Evolutionary conservation across 1,140 invertebrate genomes (phyloP).

Genomic region (Brachionus asplanchnoidis): DNA sequence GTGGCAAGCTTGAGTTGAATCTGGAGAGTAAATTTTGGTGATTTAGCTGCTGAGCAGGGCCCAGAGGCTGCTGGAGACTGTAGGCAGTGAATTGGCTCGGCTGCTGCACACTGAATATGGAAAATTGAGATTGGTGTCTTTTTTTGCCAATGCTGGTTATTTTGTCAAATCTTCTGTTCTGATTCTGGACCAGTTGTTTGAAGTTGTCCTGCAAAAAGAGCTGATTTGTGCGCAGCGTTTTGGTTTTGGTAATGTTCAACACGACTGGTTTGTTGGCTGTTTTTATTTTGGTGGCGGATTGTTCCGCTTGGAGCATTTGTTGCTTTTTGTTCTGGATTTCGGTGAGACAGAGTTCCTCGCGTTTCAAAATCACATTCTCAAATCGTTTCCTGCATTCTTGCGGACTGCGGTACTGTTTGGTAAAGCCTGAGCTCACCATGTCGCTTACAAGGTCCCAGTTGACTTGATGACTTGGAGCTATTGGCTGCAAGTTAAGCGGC

Average conservation of each 20-base stretch:
- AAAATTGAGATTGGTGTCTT: background rate
- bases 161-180: background rate
- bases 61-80: background rate
- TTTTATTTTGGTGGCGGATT: slow-evolving; percentile 56
- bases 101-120: background rate
- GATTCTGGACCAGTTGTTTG: background rate
- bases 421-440: slow-evolving; percentile 69
- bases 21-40: background rate
- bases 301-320: slow-evolving; percentile 59
- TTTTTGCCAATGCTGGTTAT: slow-evolving; percentile 7
- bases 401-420: slow-evolving; percentile 74
- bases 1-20: background rate
- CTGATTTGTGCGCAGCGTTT: slow-evolving; percentile 70
- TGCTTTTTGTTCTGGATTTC: slow-evolving; percentile 55
- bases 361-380: slow-evolving; percentile 71
- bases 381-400: slow-evolving; percentile 77
- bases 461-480: slow-evolving; percentile 75
- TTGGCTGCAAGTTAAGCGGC: slow-evolving; percentile 70
- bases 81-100: slow-evolving; percentile 14
- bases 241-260: slow-evolving; percentile 44
- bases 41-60: background rate
- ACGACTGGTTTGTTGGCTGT: slow-evolving; percentile 49
- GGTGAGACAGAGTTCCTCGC: slow-evolving; percentile 66
- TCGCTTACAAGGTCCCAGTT: slow-evolving; percentile 95
- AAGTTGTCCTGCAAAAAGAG: slow-evolving; percentile 73